Percentiles rank a stretch among this genome's conserved stretches.
These are phyloP conservation scores for Craseonycteris thonglongyai DNA, from an alignment of 2,113 vertebrate species.

Conservation along the genomic window DNA sequence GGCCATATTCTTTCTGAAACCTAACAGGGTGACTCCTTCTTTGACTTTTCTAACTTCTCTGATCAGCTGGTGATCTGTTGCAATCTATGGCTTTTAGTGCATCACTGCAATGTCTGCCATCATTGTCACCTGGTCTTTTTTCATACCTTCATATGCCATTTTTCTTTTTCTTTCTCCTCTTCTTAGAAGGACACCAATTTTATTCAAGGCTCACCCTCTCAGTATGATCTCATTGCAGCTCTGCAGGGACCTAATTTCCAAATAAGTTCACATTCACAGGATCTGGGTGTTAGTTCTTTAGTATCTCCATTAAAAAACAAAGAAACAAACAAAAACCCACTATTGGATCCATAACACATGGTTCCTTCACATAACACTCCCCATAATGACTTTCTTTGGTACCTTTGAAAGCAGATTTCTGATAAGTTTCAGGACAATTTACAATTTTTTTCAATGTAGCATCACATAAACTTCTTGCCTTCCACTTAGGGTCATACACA, in stretches of 20 bases:
- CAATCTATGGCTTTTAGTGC: background rate
- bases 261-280: background rate
- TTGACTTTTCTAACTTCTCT: background rate
- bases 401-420: background rate
- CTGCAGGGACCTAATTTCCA: background rate
- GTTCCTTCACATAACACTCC: background rate
- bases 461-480: background rate
- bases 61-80: background rate
- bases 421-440: background rate
- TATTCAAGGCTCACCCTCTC: background rate
- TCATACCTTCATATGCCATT: background rate
- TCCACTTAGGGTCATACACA: background rate
- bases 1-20: background rate
- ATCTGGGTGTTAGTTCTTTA: background rate
- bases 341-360: background rate
- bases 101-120: background rate
- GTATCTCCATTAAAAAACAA: background rate
- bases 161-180: background rate
- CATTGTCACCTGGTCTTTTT: background rate
- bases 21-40: background rate
- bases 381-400: background rate
- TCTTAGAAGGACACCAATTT: background rate
- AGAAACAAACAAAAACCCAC: too few species aligned
- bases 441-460: background rate
- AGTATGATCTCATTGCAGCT: background rate